phyloP scores from a whole-genome alignment of 2,113 vertebrate genomes.

The Tichodroma muraria region DNA sequence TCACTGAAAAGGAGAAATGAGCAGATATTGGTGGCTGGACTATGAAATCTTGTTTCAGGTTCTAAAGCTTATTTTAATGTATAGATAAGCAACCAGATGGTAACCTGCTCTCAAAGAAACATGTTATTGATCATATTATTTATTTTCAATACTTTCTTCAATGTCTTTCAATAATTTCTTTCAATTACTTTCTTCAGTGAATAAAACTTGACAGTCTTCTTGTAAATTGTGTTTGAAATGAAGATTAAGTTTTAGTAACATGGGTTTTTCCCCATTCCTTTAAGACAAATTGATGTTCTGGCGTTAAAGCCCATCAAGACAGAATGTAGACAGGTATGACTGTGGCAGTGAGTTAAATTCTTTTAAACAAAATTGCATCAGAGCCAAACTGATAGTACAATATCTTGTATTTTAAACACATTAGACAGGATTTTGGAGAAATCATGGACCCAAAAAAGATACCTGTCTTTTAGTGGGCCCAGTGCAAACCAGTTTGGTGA shows the following conservation, averaged over 20 bases:
- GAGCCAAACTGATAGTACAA: background rate
- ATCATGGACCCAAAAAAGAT: background rate
- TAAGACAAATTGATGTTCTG: background rate
- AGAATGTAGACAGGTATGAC: background rate
- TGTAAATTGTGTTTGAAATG: background rate
- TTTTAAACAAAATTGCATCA: background rate
- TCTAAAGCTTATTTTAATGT: background rate
- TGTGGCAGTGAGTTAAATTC: background rate
- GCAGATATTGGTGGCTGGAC: background rate
- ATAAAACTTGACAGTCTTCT: background rate
- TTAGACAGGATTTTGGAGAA: background rate
- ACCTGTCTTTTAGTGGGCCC: background rate
- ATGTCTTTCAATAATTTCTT: background rate
- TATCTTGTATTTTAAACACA: background rate
- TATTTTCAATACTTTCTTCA: background rate
- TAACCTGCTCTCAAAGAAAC: background rate
- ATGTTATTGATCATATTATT: background rate
- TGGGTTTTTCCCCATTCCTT: background rate
- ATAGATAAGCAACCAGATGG: background rate
- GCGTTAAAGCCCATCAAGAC: background rate
- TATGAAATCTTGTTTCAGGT: background rate
- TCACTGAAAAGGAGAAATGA: background rate
- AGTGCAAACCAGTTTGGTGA: background rate
- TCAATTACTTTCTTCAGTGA: background rate
- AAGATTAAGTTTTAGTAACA: background rate